A percentile compares a stretch with the other conserved stretches of the same genome.
phyloP scores from a whole-genome alignment of 2,113 vertebrate genomes.

The Cnemophilus loriae region DNA sequence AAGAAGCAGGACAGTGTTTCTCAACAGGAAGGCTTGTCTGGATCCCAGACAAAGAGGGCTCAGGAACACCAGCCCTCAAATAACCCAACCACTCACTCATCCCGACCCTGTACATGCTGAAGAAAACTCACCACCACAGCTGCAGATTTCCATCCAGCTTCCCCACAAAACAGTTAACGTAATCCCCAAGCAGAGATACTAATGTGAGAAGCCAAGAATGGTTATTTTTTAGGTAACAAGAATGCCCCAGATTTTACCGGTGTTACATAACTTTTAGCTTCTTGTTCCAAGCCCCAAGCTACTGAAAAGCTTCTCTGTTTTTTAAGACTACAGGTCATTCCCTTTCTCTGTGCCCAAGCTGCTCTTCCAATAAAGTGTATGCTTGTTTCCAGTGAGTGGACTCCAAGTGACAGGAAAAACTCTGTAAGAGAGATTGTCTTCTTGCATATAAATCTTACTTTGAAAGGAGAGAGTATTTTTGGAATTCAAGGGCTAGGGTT shows the following conservation, averaged over 20 bases:
- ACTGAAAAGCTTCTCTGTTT: constrained; percentile 49
- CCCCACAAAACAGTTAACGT: constrained; percentile 13
- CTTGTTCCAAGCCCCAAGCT: constrained; percentile 31
- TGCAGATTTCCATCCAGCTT: constrained; percentile 18
- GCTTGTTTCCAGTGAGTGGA: constrained; percentile 17
- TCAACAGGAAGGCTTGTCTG: constrained; percentile 55
- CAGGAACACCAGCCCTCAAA: constrained; percentile 64
- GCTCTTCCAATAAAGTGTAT: not conserved
- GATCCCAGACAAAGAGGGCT: constrained; percentile 40
- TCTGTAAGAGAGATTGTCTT: constrained; percentile 30
- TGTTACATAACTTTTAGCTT: constrained; percentile 9
- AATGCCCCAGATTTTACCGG: not conserved
- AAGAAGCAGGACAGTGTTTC: constrained; percentile 66
- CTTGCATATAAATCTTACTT: constrained; percentile 28
- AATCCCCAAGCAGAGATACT: not conserved
- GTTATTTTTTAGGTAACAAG: constrained; percentile 4
- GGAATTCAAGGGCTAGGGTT: not conserved
- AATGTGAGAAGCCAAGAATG: not conserved
- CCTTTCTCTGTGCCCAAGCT: not conserved
- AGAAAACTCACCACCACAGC: not conserved
- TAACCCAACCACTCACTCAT: constrained; percentile 37
- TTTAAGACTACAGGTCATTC: constrained; percentile 14
- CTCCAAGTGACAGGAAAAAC: constrained; percentile 12
- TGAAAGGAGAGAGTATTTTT: not conserved
- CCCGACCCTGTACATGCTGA: not conserved